Evolutionary conservation across 2,113 vertebrate genomes (phyloP), one percentile per base, ranked within the genome.

Genomic region (Petaurus breviceps): DNA sequence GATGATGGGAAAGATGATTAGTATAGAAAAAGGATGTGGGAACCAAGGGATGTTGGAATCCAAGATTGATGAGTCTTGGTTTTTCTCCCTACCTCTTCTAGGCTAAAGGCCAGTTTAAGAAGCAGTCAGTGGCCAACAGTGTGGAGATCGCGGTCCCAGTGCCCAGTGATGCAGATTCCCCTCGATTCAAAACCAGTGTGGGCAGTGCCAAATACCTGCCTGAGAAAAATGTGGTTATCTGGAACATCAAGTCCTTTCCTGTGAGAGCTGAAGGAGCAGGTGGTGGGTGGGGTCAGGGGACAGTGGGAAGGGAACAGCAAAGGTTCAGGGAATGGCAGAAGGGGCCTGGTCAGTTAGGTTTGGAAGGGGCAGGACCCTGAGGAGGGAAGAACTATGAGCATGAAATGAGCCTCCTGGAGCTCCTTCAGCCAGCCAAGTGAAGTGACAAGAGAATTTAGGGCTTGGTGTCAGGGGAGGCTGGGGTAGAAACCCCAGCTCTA

Each of bases 21-120:
- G n/a, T 7, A 84, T 2, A 84, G 68, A 23, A 84, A 84, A 84
- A 43, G n/a, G 19, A 43, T 23, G 68, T 43, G 23, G 14, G 51
- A 50, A 43, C 53, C 61, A 25, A 46, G 25, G 89, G 7, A 7
- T 23, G 43, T 49, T 4, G 8, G 28, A 26, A 51, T 47, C 90
- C 90, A 50, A 43, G 19, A 2, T 19, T 43, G 68, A 84, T 84
- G n/a, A 84, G n/a, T 90, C 90, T 90, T 14, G 22, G 7, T 89
- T 16, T 89, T n/a, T 94, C 52, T 94, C 77, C 54, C n/a, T 61
- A 57, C 50, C 24, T 49, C 31, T 0, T 0, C 11, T 93, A 99
- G 99, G 99, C 99, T 77, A 99, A 99, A 97, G 99, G 99, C 0
- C 99, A 99, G 95, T 99, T 99, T 98, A 99, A 99, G 98, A 99